A percentile compares a stretch with the other conserved stretches of the same genome.
phyloP scores from a whole-genome alignment of 2,113 vertebrate species.

The Connochaetes taurinus region DNA sequence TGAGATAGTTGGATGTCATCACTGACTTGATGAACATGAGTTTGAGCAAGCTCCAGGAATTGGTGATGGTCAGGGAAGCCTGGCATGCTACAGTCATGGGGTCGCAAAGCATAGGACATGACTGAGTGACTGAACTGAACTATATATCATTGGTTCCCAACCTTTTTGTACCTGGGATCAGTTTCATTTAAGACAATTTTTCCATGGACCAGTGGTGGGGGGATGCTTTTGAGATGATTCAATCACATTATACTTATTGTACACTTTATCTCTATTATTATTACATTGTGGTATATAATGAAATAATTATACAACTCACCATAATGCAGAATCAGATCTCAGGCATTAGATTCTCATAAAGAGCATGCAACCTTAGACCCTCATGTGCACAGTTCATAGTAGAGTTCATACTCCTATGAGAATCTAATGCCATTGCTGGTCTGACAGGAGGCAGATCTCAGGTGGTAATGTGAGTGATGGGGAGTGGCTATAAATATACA shows the following conservation, averaged over 20 bases:
- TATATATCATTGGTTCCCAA: not conserved
- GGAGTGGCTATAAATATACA: not conserved
- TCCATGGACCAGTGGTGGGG: not conserved
- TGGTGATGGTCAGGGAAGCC: not conserved
- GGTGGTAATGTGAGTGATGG: not conserved
- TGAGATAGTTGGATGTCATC: not conserved
- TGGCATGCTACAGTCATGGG: not conserved
- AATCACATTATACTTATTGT: not conserved
- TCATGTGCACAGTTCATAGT: not conserved
- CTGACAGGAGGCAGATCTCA: not conserved
- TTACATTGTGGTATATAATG: not conserved
- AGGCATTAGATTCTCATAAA: not conserved
- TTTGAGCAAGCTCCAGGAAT: not conserved
- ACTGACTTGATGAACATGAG: not conserved
- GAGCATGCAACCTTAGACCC: not conserved
- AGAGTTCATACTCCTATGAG: not conserved
- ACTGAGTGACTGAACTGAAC: not conserved
- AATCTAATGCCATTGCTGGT: not conserved
- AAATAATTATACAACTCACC: not conserved
- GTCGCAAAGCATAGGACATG: accelerated
- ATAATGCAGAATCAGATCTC: not conserved
- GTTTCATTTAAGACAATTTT: not conserved
- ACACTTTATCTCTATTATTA: not conserved
- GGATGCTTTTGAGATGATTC: not conserved
- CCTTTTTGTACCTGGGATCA: not conserved